Conservation (phyloP, 2,888 invertebrate species). For the Chrysina gloriosa region DNA sequence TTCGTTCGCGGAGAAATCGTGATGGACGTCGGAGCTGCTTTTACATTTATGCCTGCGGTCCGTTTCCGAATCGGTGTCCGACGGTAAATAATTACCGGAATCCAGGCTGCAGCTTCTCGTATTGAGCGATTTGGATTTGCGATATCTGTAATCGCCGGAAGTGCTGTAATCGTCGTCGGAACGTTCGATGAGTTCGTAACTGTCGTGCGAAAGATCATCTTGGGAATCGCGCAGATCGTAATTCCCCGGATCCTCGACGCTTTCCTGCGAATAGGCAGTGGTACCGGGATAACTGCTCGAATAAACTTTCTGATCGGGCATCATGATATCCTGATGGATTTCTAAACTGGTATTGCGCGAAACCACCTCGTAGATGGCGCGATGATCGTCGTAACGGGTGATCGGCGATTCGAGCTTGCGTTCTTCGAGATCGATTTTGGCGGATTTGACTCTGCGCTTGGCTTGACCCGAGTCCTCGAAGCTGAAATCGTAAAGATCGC, state of each 20-base stretch:
- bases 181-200: conserved; percentile 86
- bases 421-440: conserved; percentile 61
- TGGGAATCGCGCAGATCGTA: conserved; percentile 79
- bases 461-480: conserved; percentile 78
- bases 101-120: conserved; percentile 78
- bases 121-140: conserved; percentile 58
- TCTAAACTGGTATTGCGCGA: conserved; percentile 74
- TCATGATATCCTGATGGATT: conserved; percentile 73
- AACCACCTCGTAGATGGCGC: conserved; percentile 72
- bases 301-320: conserved; percentile 79
- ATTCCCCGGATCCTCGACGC: conserved; percentile 73
- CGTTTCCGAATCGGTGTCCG: conserved; percentile 76
- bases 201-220: conserved; percentile 89
- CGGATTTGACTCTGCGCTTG: conserved; percentile 69
- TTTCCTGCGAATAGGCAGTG: conserved; percentile 73
- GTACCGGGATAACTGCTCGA: conserved; percentile 90
- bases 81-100: conserved; percentile 81
- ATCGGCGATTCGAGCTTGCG: conserved; percentile 75
- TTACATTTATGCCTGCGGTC: conserved; percentile 71
- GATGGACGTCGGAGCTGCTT: conserved; percentile 76
- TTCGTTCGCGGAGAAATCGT: conserved; percentile 82
- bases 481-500: conserved; percentile 83
- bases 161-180: conserved; percentile 73
- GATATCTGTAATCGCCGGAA: conserved; percentile 60
- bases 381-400: conserved; percentile 78